phyloP scores from a whole-genome alignment of 1,140 invertebrate species.

The Euschistus heros region DNA sequence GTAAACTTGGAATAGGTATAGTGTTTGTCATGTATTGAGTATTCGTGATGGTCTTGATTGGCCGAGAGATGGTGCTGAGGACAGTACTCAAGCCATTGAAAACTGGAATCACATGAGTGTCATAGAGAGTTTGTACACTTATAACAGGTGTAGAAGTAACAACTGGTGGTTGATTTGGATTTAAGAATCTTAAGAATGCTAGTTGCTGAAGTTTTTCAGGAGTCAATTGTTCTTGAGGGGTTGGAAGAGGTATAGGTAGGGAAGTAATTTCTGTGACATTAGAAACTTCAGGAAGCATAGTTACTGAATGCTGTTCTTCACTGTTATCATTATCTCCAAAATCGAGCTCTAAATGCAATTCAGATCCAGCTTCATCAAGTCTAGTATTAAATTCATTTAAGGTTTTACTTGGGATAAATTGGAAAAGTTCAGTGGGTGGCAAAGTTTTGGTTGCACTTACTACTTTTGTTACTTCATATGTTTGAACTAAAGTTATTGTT shows the following conservation, averaged over 20 bases:
- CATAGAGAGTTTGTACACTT: constrained; percentile 64
- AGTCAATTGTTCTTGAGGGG: constrained; percentile 36
- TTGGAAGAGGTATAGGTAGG: constrained; percentile 34
- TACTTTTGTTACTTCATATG: constrained; percentile 71
- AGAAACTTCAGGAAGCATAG: constrained; percentile 28
- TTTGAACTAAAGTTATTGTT: constrained; percentile 71
- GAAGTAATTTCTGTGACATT: constrained; percentile 19
- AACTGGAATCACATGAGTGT: constrained; percentile 67
- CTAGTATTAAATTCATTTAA: constrained; percentile 79
- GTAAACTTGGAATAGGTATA: constrained; percentile 41
- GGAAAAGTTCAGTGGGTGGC: constrained; percentile 73
- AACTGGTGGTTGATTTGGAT: constrained; percentile 53
- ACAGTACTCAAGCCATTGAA: constrained; percentile 60
- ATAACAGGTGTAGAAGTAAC: constrained; percentile 63
- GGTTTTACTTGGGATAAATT: constrained; percentile 75
- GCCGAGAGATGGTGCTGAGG: constrained; percentile 62
- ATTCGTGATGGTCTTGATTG: constrained; percentile 60
- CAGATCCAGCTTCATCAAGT: constrained; percentile 76
- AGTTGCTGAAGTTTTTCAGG: constrained; percentile 65
- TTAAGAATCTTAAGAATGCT: constrained; percentile 55
- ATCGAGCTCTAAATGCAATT: constrained; percentile 71
- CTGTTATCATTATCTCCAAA: constrained; percentile 59
- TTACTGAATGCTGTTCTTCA: constrained; percentile 39
- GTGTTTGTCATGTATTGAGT: constrained; percentile 65
- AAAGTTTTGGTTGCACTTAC: constrained; percentile 80